Conservation (phyloP, 2,113 vertebrate species). For the Forbesichthys agassizii region DNA sequence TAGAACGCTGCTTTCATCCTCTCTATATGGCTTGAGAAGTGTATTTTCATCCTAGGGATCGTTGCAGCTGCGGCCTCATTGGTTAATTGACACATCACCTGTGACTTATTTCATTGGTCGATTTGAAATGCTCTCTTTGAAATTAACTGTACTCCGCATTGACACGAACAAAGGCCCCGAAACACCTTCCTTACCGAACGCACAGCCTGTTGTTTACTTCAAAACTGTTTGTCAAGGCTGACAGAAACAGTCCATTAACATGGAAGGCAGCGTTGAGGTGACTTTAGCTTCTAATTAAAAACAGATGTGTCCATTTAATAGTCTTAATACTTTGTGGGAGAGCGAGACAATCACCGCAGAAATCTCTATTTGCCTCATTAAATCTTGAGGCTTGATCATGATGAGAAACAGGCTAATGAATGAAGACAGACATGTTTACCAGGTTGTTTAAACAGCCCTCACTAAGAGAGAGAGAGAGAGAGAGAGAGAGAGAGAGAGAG, state of each 20-base stretch:
- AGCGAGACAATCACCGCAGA: conserved; percentile 80
- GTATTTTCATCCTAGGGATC: not conserved
- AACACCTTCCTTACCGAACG: conserved; percentile 11
- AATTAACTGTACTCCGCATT: too few species aligned
- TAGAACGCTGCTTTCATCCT: not conserved
- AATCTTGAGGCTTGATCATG: conserved; percentile 79
- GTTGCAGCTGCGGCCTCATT: too few species aligned
- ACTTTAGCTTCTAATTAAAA: conserved; percentile 84
- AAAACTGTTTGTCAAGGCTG: conserved; percentile 56
- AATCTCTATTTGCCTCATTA: conserved; percentile 84
- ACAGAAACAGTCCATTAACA: conserved; percentile 79
- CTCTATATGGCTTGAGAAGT: not conserved
- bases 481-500: conserved; percentile 44
- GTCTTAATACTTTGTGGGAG: conserved; percentile 84
- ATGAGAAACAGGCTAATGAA: conserved; percentile 80
- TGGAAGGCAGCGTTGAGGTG: conserved; percentile 80
- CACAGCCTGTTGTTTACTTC: conserved; percentile 56
- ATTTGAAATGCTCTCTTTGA: too few species aligned
- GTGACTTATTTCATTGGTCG: too few species aligned
- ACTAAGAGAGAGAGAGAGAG: conserved; percentile 52
- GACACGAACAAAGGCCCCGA: too few species aligned
- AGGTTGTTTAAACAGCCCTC: conserved; percentile 76
- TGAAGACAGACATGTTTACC: conserved; percentile 82
- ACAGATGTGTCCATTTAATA: conserved; percentile 87
- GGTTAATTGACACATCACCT: too few species aligned